Evolutionary conservation across 37 sponge, comb jelly and placozoan genomes (phyloP).

Genomic region (Beroe ovata): DNA sequence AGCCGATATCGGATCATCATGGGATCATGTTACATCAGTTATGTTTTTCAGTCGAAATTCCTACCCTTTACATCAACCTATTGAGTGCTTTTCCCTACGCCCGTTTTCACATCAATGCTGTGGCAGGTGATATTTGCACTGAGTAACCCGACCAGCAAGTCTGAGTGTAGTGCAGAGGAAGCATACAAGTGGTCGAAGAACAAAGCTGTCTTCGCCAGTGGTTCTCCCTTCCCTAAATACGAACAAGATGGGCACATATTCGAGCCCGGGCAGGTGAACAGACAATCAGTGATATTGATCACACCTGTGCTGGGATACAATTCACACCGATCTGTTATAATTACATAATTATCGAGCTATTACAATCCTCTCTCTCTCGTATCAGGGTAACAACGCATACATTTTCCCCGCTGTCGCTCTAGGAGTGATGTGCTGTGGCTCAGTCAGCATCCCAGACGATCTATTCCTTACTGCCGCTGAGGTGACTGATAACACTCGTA

Average conservation of each 20-base stretch:
- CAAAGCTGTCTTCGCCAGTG: conserved; percentile 67
- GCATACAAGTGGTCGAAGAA: conserved; percentile 67
- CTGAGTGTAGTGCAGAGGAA: conserved; percentile 68
- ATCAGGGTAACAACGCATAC: conserved; percentile 68
- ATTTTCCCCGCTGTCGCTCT: conserved; percentile 69
- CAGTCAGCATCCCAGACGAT: conserved; percentile 41
- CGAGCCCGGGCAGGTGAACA: conserved; percentile 67
- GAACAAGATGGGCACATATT: conserved; percentile 48
- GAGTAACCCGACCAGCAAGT: conserved; percentile 68
- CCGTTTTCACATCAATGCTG: too few species aligned
- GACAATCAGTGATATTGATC: too few species aligned
- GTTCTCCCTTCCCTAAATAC: conserved; percentile 66
- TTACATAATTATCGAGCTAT: too few species aligned
- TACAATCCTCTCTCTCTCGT: neutral
- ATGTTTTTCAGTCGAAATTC: too few species aligned
- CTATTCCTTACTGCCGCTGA: conserved; percentile 54
- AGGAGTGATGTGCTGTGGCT: conserved; percentile 60
- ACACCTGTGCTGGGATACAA: too few species aligned
- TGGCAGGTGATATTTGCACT: conserved; percentile 67
- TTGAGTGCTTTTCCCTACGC: too few species aligned
- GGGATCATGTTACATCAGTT: neutral
- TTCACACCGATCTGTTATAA: too few species aligned
- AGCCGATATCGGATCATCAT: neutral
- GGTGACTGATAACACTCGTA: too few species aligned
- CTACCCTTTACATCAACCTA: too few species aligned